Evolutionary conservation across 1,140 invertebrate species (phyloP).

Genomic region (Anastatus disparis): DNA sequence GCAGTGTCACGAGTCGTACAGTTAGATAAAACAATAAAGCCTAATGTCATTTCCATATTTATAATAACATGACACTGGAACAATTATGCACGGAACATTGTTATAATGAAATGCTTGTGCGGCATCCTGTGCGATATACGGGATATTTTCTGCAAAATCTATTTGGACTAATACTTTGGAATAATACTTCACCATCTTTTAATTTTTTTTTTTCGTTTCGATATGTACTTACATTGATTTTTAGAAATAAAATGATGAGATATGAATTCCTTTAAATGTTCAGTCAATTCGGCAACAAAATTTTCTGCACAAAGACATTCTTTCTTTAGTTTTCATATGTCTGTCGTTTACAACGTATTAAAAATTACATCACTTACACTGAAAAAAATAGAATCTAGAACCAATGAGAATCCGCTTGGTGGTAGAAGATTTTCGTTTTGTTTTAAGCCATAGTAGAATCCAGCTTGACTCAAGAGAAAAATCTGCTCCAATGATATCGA

Average conservation of each 20-base stretch:
- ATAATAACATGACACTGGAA: constrained; percentile 43
- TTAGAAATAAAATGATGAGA: constrained; percentile 5
- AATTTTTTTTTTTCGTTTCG: constrained; percentile 22
- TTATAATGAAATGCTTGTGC: constrained; percentile 49
- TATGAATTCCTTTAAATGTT: background rate
- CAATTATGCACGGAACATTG: constrained; percentile 46
- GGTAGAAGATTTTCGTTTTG: too few relatives aligned
- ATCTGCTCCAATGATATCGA: too few relatives aligned
- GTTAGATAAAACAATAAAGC: background rate
- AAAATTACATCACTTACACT: background rate
- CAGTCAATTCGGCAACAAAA: background rate
- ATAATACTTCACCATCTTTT: too few relatives aligned
- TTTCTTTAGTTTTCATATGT: background rate
- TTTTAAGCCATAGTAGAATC: too few relatives aligned
- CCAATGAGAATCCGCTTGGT: too few relatives aligned
- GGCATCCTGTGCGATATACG: constrained; percentile 49
- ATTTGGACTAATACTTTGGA: constrained; percentile 30
- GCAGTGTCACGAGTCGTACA: background rate
- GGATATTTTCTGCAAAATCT: constrained; percentile 54
- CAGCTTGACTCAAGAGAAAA: too few relatives aligned
- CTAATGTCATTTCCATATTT: background rate
- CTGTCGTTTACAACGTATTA: background rate
- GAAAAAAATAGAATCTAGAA: too few relatives aligned
- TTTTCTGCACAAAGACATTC: background rate
- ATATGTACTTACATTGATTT: background rate